Evolutionary conservation across 2,797 vertebrate genomes (phyloP).

Genomic region (Carcharodon carcharias): DNA sequence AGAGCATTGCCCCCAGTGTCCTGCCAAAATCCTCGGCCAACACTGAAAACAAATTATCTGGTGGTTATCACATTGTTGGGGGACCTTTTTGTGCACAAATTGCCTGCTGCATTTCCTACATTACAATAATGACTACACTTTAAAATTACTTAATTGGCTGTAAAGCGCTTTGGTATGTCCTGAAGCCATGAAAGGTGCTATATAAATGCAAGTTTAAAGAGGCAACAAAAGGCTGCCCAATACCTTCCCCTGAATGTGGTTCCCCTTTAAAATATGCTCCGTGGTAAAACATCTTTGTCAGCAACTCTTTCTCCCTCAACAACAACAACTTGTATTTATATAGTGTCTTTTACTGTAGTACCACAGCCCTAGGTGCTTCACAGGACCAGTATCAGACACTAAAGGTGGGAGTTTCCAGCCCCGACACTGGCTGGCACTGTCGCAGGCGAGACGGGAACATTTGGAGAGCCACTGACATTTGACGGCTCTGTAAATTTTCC

Average conservation of each 20-base stretch:
- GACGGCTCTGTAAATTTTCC: too few species aligned
- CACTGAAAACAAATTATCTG: not conserved
- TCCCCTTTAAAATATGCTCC: not conserved
- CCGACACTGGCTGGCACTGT: too few species aligned
- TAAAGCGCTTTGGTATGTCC: not conserved
- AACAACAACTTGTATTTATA: not conserved
- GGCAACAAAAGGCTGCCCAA: not conserved
- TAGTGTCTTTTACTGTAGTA: too few species aligned
- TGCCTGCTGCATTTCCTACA: not conserved
- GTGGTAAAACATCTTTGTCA: not conserved
- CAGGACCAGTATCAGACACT: too few species aligned
- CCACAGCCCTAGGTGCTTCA: too few species aligned
- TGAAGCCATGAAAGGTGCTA: not conserved
- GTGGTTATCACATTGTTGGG: not conserved
- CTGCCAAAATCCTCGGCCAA: not conserved
- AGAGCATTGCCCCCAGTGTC: not conserved
- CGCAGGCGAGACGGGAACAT: too few species aligned
- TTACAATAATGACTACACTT: not conserved
- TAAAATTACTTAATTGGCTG: not conserved
- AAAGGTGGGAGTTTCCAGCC: too few species aligned
- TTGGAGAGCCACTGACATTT: too few species aligned
- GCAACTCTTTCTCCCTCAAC: not conserved
- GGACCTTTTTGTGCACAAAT: not conserved
- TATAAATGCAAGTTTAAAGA: not conserved
- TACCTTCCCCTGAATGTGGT: not conserved